These are phyloP conservation scores for Rhynchonema sp. DNA, from an alignment of 2,888 invertebrate genomes.

Conservation along the genomic window DNA sequence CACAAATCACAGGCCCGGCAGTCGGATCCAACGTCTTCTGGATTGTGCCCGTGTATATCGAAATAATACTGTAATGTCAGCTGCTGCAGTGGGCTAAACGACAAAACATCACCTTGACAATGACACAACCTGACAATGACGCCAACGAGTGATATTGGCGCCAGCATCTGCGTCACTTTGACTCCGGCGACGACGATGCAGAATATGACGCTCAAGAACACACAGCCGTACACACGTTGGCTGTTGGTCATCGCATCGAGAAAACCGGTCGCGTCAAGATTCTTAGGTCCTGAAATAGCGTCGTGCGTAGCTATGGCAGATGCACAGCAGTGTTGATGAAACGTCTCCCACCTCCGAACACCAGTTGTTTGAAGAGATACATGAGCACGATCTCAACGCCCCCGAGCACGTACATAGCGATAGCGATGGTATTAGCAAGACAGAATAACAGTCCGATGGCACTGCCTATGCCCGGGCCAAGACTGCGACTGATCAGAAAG, in stretches of 20 bases:
- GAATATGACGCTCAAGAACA: conserved; percentile 65
- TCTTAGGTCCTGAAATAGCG: conserved; percentile 14
- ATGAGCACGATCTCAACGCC: conserved; percentile 9
- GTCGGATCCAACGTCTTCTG: conserved; percentile 51
- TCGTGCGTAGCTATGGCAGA: neutral
- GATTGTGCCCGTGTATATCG: conserved; percentile 87
- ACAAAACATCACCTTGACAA: too few species aligned
- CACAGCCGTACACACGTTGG: conserved; percentile 80
- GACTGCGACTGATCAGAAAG: conserved; percentile 81
- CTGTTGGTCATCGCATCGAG: conserved; percentile 64
- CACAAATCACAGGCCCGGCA: conserved; percentile 67
- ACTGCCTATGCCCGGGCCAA: conserved; percentile 93
- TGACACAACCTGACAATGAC: conserved; percentile 86
- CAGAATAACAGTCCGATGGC: conserved; percentile 96
- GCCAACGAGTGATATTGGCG: conserved; percentile 81
- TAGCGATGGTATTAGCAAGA: conserved; percentile 84
- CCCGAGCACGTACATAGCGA: conserved; percentile 94
- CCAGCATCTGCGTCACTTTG: conserved; percentile 81
- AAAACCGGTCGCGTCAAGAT: conserved; percentile 13
- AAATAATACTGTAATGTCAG: too few species aligned
- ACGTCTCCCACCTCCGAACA: neutral
- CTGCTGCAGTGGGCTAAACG: too few species aligned
- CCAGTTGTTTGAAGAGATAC: conserved; percentile 11
- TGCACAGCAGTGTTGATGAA: neutral
- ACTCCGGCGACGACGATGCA: conserved; percentile 43